phyloP scores from a whole-genome alignment of 2,888 invertebrate genomes.

The Drosophila algonquin region DNA sequence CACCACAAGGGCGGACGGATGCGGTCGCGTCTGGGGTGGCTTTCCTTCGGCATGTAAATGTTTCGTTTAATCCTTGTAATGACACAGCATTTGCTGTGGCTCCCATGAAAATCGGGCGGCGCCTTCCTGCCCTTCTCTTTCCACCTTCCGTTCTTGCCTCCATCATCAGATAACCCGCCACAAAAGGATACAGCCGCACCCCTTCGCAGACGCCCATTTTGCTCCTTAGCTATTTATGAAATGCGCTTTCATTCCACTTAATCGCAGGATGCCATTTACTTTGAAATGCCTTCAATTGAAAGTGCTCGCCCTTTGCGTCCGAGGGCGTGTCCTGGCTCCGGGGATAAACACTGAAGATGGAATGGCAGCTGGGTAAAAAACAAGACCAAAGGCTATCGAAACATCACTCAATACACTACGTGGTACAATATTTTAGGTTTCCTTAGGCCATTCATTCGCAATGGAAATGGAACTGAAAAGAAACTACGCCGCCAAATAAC shows the following conservation, averaged over 20 bases:
- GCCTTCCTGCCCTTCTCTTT: conserved; percentile 42
- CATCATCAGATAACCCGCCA: conserved; percentile 52
- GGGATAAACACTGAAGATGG: neutral
- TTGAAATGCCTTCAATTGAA: conserved; percentile 42
- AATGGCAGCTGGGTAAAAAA: neutral
- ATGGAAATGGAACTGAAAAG: neutral
- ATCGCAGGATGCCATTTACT: conserved; percentile 55
- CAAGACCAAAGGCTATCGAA: neutral
- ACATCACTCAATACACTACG: neutral
- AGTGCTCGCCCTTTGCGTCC: conserved; percentile 1
- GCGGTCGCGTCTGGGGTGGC: conserved; percentile 48
- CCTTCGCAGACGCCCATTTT: conserved; percentile 31
- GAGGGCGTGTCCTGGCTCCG: conserved; percentile 36
- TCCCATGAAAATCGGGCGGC: conserved; percentile 59
- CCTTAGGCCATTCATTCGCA: neutral
- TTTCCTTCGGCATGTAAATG: conserved; percentile 54
- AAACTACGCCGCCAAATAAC: neutral
- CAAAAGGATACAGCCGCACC: conserved; percentile 28
- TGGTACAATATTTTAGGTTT: too few species aligned
- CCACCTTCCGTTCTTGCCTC: neutral
- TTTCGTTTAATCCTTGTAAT: conserved; percentile 67
- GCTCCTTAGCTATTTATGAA: conserved; percentile 45
- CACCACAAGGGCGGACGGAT: conserved; percentile 42
- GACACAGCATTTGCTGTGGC: conserved; percentile 67
- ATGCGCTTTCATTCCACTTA: conserved; percentile 53